Percentiles rank a stretch among this genome's conserved stretches.
These are phyloP conservation scores for Platycheirus albimanus DNA, from an alignment of 2,888 invertebrate genomes.

Conservation along the genomic window DNA sequence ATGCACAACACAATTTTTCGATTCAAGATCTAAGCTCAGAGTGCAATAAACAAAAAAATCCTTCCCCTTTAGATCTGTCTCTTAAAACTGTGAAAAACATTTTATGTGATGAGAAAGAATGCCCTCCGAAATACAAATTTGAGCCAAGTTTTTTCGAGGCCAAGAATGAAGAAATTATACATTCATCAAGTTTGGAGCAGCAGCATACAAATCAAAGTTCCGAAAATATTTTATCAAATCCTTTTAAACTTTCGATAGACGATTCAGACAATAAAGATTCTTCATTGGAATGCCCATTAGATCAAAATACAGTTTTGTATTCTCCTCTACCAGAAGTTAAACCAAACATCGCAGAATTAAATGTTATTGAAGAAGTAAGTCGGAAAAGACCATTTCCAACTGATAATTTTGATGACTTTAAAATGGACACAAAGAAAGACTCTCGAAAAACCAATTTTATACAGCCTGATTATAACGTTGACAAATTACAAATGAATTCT, in stretches of 20 bases:
- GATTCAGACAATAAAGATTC: neutral
- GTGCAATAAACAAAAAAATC: conserved; percentile 1
- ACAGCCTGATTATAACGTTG: too few relatives aligned
- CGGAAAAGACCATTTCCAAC: conserved; percentile 47
- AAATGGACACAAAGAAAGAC: too few relatives aligned
- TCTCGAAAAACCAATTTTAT: too few relatives aligned
- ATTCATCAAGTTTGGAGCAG: neutral
- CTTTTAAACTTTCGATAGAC: neutral
- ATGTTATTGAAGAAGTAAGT: conserved; percentile 41
- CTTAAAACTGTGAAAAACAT: conserved; percentile 94
- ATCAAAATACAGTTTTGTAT: neutral
- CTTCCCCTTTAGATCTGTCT: conserved; percentile 92
- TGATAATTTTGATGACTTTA: too few relatives aligned
- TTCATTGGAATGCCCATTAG: neutral
- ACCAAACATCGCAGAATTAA: neutral
- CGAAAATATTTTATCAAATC: neutral
- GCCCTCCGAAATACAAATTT: conserved; percentile 90
- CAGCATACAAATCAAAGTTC: conserved; percentile 4
- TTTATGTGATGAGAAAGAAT: conserved; percentile 75
- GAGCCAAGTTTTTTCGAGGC: conserved; percentile 87
- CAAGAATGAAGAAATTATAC: neutral
- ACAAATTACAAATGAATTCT: too few relatives aligned
- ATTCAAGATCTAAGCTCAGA: conserved; percentile 22
- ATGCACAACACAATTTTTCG: conserved; percentile 49
- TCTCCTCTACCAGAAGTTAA: conserved; percentile 14